Conservation (phyloP, 1,140 invertebrate genomes). For the Phthorimaea operculella region DNA sequence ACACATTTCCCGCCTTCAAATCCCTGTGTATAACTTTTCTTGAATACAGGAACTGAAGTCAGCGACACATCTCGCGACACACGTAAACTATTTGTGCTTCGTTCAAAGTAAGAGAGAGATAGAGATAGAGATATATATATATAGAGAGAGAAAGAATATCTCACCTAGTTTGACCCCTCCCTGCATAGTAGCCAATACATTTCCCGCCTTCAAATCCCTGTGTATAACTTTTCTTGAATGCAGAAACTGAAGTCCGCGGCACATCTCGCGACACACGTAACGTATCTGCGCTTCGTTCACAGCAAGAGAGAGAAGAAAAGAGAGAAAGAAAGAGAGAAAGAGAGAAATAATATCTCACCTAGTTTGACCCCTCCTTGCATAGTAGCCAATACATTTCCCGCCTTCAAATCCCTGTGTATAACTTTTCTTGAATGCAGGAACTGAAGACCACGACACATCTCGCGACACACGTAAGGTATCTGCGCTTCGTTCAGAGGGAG, state of each 20-base stretch:
- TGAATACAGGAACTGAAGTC: constrained; percentile 85
- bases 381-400: constrained; percentile 97
- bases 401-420: constrained; percentile 87
- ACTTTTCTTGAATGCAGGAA: neutral
- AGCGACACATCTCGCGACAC: too few species aligned
- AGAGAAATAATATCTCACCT: too few species aligned
- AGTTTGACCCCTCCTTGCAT: constrained; percentile 96
- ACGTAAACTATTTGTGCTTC: too few species aligned
- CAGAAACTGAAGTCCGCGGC: constrained; percentile 71
- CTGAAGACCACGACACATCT: constrained; percentile 74
- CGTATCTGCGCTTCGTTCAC: constrained; percentile 95
- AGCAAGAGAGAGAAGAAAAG: too few species aligned
- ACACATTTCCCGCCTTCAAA: constrained; percentile 98
- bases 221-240: constrained; percentile 96
- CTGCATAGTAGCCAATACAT: constrained; percentile 94
- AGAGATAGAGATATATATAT: too few species aligned
- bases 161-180: constrained; percentile 97
- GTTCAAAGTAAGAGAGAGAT: too few species aligned
- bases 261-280: constrained; percentile 93
- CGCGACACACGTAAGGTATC: constrained; percentile 94
- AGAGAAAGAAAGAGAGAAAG: too few species aligned
- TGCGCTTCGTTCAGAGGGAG: constrained; percentile 96
- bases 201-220: constrained; percentile 97
- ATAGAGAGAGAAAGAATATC: constrained; percentile 27
- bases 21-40: constrained; percentile 96